These are phyloP conservation scores for Hipposideros armiger DNA, from an alignment of 2,113 vertebrate genomes.

Conservation along the genomic window DNA sequence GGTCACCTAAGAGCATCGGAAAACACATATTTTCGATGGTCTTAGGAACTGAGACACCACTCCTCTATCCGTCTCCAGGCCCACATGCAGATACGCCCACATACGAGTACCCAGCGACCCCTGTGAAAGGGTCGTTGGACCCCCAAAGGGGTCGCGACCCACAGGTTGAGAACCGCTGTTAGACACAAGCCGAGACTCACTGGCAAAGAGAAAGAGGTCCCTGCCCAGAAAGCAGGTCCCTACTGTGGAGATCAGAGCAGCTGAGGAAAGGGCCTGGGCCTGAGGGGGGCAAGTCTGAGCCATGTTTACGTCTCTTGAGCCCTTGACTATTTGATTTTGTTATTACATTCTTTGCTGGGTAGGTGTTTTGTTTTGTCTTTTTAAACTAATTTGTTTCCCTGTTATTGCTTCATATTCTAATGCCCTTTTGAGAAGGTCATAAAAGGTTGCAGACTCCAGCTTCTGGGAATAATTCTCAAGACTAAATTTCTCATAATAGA, in stretches of 20 bases:
- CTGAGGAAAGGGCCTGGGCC: not conserved
- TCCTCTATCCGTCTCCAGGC: no score
- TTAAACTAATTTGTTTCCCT: not conserved
- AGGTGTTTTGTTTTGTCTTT: not conserved
- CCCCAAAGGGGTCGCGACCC: no score
- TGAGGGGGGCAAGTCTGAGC: fast-evolving
- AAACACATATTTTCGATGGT: no score
- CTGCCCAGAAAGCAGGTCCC: not conserved
- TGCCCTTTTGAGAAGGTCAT: not conserved
- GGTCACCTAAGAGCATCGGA: no score
- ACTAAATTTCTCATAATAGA: not conserved
- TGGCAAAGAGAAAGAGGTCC: not conserved
- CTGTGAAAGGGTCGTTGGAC: no score
- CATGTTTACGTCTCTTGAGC: not conserved
- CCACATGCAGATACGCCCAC: no score
- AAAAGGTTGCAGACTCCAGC: not conserved
- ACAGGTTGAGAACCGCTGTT: no score
- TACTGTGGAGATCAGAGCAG: not conserved
- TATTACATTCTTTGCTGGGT: not conserved
- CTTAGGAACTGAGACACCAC: no score
- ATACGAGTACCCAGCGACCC: no score
- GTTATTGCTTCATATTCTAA: conserved; percentile 17
- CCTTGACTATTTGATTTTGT: not conserved
- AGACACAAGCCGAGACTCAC: not conserved
- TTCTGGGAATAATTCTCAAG: conserved; percentile 21